Base-by-base conservation (phyloP, 2,888 invertebrate species). In the Seira musarum region DNA sequence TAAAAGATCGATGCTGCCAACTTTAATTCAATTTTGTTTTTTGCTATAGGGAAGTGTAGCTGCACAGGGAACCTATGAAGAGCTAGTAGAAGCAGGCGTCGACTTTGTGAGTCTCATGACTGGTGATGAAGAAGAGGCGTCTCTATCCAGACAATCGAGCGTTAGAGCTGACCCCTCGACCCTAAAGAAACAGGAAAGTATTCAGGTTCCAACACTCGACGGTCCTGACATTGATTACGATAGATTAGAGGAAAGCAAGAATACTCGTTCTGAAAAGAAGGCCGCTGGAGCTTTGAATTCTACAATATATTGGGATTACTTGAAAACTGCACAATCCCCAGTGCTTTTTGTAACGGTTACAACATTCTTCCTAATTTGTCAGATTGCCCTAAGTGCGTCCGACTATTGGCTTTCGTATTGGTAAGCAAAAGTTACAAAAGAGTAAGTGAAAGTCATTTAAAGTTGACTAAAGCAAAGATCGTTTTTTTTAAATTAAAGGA, bases 21-120 rank as follows among this genome's bases (percentile, higher is more conserved):
- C 1, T n/a, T 30, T 6, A n/a, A 22, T n/a, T 25, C 46, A 46
- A 25, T 30, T 66, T 72, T 19, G 65, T 2, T 25, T 1, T 49
- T 35, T 19, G n/a, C n/a, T n/a, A n/a, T 53, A 87, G 85, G 93
- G 90, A 2, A 87, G 89, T 88, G 89, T 93, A 40, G 91, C 92
- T 87, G 90, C 91, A 1, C 90, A 91, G 87, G 93, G 93, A 24
- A 91, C 91, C 0, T 93, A 91, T 82, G 89, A 90, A 5, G 92
- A 93, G 82, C 87, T 92, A 10, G 88, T 90, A 71, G 89, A 87
- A 66, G 81, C 66, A 60, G 87, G 87, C 0, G 69, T 87, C 88
- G 81, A 88, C 72, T 87, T 87, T 80, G 88, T 77, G n/a, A 80
- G 57, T 87, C 85, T 88, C 87, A 82, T 87, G 88, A 86, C 88